These are phyloP conservation scores for Scolanthus callimorphus DNA, from an alignment of 92 coral and sea anemone species.

Conservation along the genomic window DNA sequence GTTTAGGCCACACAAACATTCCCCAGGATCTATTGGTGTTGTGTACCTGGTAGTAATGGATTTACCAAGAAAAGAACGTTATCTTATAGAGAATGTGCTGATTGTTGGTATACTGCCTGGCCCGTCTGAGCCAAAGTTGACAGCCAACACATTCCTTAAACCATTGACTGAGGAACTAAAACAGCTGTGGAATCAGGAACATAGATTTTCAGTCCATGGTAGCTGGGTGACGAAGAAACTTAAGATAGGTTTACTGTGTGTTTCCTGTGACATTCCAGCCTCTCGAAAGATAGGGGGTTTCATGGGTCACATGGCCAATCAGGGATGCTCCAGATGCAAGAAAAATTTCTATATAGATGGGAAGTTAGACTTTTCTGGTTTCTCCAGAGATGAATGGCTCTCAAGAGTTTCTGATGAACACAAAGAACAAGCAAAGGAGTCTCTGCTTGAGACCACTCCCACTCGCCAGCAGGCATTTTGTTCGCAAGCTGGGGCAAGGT, in stretches of 20 bases:
- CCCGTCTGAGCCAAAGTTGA: conserved; percentile 52
- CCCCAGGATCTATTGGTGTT: conserved; percentile 61
- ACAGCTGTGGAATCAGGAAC: conserved; percentile 22
- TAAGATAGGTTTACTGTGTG: conserved; percentile 46
- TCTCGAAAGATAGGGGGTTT: conserved; percentile 56
- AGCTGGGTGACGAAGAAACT: conserved; percentile 12
- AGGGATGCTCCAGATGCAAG: conserved; percentile 56
- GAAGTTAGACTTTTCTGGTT: conserved; percentile 37
- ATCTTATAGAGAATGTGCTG: conserved; percentile 48
- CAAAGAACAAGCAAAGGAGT: conserved; percentile 23
- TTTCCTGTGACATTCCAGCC: conserved; percentile 67
- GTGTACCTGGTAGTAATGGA: conserved; percentile 42
- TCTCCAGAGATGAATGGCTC: conserved; percentile 45
- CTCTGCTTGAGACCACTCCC: conserved; percentile 22
- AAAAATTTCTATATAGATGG: conserved; percentile 5
- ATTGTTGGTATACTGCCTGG: conserved; percentile 66
- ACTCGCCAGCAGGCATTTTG: conserved; percentile 34
- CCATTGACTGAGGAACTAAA: conserved; percentile 53
- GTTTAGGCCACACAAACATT: conserved; percentile 60
- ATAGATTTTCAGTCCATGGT: conserved; percentile 22
- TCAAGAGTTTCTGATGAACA: conserved; percentile 33
- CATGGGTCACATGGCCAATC: conserved; percentile 63
- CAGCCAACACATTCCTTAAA: conserved; percentile 48
- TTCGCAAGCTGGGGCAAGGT: conserved; percentile 47
- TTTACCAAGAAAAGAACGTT: conserved; percentile 48